A percentile compares a stretch with the other conserved stretches of the same genome.
Conservation (phyloP, 2,888 invertebrate genomes). For the Lydus trimaculatus region DNA sequence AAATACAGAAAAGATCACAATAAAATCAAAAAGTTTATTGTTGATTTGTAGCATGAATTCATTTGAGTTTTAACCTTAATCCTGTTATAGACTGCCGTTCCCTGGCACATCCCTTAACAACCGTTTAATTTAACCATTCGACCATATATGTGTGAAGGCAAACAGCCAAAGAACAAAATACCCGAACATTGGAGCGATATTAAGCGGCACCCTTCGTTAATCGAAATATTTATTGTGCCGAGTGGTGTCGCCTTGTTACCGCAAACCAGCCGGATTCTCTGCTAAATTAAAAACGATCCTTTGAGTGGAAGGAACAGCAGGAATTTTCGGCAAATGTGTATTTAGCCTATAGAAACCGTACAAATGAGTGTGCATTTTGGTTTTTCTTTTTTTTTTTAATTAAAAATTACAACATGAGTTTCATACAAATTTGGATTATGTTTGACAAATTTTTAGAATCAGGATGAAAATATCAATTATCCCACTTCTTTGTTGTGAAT, state of each 20-base stretch:
- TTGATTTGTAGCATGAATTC: not conserved
- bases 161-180: not conserved
- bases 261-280: not conserved
- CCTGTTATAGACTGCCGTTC: not conserved
- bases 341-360: not conserved
- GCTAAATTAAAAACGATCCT: conserved; percentile 7
- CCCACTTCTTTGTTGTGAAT: not conserved
- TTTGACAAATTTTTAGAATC: conserved; percentile 1
- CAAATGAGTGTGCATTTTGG: not conserved
- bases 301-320: not conserved
- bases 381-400: conserved; percentile 14
- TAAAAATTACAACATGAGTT: conserved; percentile 14
- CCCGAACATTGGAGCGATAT: not conserved
- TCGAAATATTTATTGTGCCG: not conserved
- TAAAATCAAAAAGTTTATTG: not conserved
- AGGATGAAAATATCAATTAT: conserved; percentile 9
- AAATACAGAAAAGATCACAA: not conserved
- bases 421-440: not conserved
- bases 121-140: not conserved
- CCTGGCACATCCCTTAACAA: not conserved
- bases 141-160: not conserved
- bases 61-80: not conserved
- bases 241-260: not conserved
- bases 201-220: not conserved
- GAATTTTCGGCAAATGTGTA: not conserved